Evolutionary conservation across 30 jellyfish, hydroid and myxozoan genomes (phyloP).

Genomic region (Chironex yamaguchii): DNA sequence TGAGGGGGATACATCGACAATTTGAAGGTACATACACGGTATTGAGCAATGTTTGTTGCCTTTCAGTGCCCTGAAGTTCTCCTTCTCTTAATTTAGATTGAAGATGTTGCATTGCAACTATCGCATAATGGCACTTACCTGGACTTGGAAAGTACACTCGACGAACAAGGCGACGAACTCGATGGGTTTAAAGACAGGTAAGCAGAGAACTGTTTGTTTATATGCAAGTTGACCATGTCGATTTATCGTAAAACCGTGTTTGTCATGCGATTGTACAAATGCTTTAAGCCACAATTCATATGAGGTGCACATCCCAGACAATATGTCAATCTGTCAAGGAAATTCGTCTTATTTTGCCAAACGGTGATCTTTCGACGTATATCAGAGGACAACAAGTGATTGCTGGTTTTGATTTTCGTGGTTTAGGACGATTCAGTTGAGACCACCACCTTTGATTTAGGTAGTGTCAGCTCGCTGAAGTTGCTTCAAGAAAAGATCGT

Average conservation of each 20-base stretch:
- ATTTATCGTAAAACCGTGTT: background rate
- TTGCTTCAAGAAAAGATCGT: too few relatives aligned
- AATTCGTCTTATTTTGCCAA: background rate
- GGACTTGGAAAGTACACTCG: constrained; percentile 95
- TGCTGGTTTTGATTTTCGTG: too few relatives aligned
- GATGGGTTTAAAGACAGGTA: constrained; percentile 99
- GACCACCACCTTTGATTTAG: too few relatives aligned
- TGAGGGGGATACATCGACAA: too few relatives aligned
- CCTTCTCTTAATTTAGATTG: constrained; percentile 71
- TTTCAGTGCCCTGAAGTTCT: too few relatives aligned
- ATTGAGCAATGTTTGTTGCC: too few relatives aligned
- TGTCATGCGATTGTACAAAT: background rate
- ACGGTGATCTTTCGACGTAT: background rate
- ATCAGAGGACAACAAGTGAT: constrained; percentile 1
- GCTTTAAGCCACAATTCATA: background rate
- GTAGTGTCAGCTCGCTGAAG: too few relatives aligned
- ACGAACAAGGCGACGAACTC: constrained; percentile 94
- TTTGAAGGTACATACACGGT: too few relatives aligned
- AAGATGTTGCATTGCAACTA: constrained; percentile 94
- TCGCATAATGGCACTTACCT: constrained; percentile 91
- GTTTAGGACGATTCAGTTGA: too few relatives aligned
- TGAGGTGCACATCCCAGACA: background rate
- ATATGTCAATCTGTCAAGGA: background rate
- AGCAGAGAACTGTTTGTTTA: background rate
- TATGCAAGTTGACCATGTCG: background rate